Base-by-base conservation (phyloP, 2,797 vertebrate genomes). In the Lagocephalus sceleratus region DNA sequence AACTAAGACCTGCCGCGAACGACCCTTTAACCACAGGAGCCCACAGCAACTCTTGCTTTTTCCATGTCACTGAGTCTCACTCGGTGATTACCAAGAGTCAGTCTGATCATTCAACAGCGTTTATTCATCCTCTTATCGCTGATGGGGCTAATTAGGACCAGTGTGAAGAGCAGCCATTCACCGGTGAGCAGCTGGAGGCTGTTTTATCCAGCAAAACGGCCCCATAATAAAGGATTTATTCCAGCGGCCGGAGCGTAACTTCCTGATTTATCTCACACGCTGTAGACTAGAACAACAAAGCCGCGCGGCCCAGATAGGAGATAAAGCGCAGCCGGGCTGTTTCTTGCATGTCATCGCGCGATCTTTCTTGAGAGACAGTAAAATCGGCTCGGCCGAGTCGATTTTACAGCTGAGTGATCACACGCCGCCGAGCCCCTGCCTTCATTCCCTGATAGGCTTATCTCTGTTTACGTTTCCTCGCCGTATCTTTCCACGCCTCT, bases 351-450 rank as follows among this genome's bases (percentile, higher is more conserved):
- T 81, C 65, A 61, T 55, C 76, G 67, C 68, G 51, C 52, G 49
- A 62, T 78, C 60, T 68, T 60, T 56, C 48, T 56, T 32, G 20
- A 68, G 64, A 70, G 64, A 72, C 74, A 62, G 72, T 75, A 64
- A 79, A 80, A 75, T n/a, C 67, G 65, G 63, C 63, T 70, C 21
- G 19, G 64, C 78, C 64, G 54, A 78, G 74, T 79, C 83, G 78
- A 84, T 87, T 87, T 86, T 88, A 84, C 73, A 84, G 83, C 47
- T 52, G 76, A 79, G 53, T 75, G 79, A 83, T 83, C 72, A 68
- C 56, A 55, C 22, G 22, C 47, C 23, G 47, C 48, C 50, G 60
- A 52, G 16, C 41, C 46, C 48, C 75, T 60, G 44, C 54, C 49
- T 66, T 68, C 63, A 54, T 70, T 71, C 61, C 57, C 51, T 61